A percentile compares a stretch with the other conserved stretches of the same genome.
Evolutionary conservation across 2,888 invertebrate genomes (phyloP).

Genomic region (Margaritifera margaritifera): DNA sequence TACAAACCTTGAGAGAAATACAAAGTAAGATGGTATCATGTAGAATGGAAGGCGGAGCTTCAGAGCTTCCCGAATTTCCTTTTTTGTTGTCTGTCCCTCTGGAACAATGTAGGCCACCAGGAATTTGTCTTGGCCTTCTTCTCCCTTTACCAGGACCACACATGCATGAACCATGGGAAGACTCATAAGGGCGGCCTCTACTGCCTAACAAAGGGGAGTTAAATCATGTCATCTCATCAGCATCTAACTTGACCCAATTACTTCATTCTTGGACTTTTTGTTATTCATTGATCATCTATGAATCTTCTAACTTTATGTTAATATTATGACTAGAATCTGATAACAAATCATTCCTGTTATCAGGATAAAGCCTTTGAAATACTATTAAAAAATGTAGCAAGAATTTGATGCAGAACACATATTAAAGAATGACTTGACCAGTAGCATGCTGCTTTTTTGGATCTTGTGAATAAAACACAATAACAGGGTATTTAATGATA

Average conservation of each 20-base stretch:
- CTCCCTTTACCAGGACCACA: conserved; percentile 70
- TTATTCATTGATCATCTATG: background rate
- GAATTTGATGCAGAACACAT: too few relatives aligned
- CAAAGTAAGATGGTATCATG: conserved; percentile 73
- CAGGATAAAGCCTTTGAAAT: too few relatives aligned
- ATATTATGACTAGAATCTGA: too few relatives aligned
- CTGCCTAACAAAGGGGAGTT: conserved; percentile 60
- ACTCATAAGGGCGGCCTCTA: conserved; percentile 71
- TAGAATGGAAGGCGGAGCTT: conserved; percentile 73
- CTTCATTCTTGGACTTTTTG: background rate
- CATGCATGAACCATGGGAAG: conserved; percentile 68
- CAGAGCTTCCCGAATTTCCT: conserved; percentile 68
- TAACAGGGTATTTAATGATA: conserved; percentile 1
- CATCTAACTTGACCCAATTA: background rate
- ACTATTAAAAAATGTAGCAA: too few relatives aligned
- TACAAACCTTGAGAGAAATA: conserved; percentile 67
- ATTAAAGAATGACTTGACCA: too few relatives aligned
- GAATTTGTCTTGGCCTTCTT: conserved; percentile 73
- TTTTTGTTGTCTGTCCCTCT: conserved; percentile 62
- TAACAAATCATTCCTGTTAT: too few relatives aligned
- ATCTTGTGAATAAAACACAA: background rate
- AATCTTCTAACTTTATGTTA: background rate
- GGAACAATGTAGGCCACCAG: conserved; percentile 73
- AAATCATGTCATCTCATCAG: background rate
- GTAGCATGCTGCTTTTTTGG: too few relatives aligned